A percentile compares a stretch with the other conserved stretches of the same genome.
Conservation (phyloP, 2,888 invertebrate genomes). For the Lagria hirta region DNA sequence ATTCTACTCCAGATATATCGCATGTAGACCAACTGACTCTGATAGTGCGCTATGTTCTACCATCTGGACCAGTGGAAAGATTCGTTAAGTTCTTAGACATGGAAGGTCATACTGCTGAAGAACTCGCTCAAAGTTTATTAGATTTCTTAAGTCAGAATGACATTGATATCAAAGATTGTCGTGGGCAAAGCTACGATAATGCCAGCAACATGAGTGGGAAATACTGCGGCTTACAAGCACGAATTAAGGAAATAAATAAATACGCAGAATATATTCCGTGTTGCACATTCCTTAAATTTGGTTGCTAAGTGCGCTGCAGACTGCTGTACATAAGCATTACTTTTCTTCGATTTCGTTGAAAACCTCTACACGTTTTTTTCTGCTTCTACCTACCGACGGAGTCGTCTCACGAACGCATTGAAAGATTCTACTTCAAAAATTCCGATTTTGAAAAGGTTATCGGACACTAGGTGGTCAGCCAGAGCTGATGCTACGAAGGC, state of each 20-base stretch:
- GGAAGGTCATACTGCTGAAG: constrained; percentile 34
- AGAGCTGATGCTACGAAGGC: constrained; percentile 22
- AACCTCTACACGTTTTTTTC: constrained; percentile 4
- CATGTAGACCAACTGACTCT: constrained; percentile 42
- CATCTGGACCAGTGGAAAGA: constrained; percentile 31
- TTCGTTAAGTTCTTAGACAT: constrained; percentile 41
- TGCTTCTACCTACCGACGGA: constrained; percentile 1
- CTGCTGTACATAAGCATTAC: constrained; percentile 6
- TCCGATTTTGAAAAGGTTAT: constrained; percentile 15
- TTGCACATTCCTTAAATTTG: constrained; percentile 41
- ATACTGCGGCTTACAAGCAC: constrained; percentile 39
- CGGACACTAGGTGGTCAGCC: constrained; percentile 23
- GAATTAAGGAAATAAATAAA: constrained; percentile 36
- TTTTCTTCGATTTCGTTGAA: constrained; percentile 7
- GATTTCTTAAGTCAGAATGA: constrained; percentile 6
- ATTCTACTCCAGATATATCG: constrained; percentile 43
- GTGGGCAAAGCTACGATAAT: constrained; percentile 40
- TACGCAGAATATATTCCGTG: constrained; percentile 37
- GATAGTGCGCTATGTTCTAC: constrained; percentile 39
- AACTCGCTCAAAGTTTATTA: constrained; percentile 32
- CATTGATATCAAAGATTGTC: constrained; percentile 31
- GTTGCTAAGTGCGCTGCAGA: constrained; percentile 30
- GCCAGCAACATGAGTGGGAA: constrained; percentile 42
- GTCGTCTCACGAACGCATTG: background rate
- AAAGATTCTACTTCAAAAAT: too few relatives aligned